Conservation (phyloP, 2,888 invertebrate species). For the Geophilus truncorum region DNA sequence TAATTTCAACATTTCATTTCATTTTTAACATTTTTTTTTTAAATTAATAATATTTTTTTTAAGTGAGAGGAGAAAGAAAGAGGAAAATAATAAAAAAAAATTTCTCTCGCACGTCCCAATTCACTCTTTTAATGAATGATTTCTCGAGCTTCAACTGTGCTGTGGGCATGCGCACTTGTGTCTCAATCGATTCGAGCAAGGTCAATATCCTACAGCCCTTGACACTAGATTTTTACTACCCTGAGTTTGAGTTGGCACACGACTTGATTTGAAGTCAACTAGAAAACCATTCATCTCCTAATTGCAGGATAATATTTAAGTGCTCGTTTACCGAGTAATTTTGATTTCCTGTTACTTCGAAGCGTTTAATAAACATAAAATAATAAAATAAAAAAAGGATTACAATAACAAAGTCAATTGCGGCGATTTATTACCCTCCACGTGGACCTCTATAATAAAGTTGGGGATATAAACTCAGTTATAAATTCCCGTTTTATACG, state of each 20-base stretch:
- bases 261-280: slow-evolving; percentile 15
- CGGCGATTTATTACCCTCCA: background rate
- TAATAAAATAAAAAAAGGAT: background rate
- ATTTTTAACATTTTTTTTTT: no score
- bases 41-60: no score
- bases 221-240: slow-evolving; percentile 1
- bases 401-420: background rate
- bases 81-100: background rate
- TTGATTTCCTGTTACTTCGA: background rate
- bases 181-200: slow-evolving; percentile 1
- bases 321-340: background rate
- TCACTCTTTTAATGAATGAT: slow-evolving; percentile 12
- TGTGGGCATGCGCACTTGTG: slow-evolving; percentile 23
- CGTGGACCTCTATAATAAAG: background rate
- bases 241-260: slow-evolving; percentile 19
- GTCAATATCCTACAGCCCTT: slow-evolving; percentile 20
- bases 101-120: background rate
- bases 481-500: slow-evolving; percentile 24
- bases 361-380: background rate
- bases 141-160: background rate
- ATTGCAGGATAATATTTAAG: background rate
- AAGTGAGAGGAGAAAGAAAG: no score
- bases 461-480: background rate
- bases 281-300: background rate
- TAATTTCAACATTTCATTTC: background rate